These are phyloP conservation scores for Dolichotis patagonum DNA, from an alignment of 2,113 vertebrate genomes.

Conservation along the genomic window DNA sequence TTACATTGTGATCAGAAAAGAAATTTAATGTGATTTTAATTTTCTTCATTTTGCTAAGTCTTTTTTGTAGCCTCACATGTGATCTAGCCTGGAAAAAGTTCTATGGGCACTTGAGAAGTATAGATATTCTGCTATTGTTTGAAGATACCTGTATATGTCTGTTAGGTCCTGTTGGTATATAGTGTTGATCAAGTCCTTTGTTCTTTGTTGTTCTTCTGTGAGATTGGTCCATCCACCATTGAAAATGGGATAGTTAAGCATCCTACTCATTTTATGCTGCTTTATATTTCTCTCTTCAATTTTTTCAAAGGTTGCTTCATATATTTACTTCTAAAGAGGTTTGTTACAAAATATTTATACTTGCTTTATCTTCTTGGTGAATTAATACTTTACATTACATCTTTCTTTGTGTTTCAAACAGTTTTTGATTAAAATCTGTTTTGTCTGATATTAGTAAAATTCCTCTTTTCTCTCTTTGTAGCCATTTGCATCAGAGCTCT, in stretches of 20 bases:
- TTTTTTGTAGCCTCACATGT: background rate
- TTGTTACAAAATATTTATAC: constrained; percentile 1
- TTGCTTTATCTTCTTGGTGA: background rate
- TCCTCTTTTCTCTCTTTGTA: background rate
- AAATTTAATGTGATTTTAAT: background rate
- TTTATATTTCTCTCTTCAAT: background rate
- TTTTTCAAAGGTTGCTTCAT: background rate
- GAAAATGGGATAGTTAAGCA: background rate
- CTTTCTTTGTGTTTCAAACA: background rate
- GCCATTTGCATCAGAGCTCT: background rate
- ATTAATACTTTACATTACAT: background rate
- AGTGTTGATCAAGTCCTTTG: background rate
- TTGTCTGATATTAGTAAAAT: background rate
- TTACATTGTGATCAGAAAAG: background rate
- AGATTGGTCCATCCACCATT: background rate
- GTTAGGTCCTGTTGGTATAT: background rate
- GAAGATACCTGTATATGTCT: background rate
- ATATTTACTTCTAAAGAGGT: background rate
- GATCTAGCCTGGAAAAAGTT: background rate
- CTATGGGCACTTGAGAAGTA: background rate
- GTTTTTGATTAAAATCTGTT: background rate
- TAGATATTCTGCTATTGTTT: background rate
- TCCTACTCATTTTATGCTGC: background rate
- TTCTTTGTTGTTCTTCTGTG: background rate
- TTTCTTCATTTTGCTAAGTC: constrained; percentile 3